Percentiles rank a stretch among this genome's conserved stretches.
phyloP scores from a whole-genome alignment of 1,140 invertebrate genomes.

The Drosophila littoralis region DNA sequence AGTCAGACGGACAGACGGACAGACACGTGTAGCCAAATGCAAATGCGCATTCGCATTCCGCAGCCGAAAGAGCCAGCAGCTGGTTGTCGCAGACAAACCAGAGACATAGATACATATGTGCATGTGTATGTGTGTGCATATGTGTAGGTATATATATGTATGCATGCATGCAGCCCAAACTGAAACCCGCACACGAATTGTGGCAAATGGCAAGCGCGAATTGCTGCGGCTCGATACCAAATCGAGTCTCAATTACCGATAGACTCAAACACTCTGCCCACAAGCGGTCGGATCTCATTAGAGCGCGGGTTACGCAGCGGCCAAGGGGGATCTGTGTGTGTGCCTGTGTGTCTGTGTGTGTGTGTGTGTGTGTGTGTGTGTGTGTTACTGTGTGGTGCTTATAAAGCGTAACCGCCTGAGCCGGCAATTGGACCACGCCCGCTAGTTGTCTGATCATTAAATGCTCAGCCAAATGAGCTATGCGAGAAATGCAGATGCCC shows the following conservation, averaged over 20 bases:
- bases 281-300: conserved; percentile 49
- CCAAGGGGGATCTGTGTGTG: neutral
- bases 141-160: neutral
- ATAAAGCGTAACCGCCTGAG: conserved; percentile 37
- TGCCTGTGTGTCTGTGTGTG: neutral
- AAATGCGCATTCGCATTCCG: conserved; percentile 53
- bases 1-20: conserved; percentile 1
- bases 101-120: conserved; percentile 10
- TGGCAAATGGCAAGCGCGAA: conserved; percentile 43
- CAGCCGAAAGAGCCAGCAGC: conserved; percentile 28
- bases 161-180: conserved; percentile 10
- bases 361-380: conserved; percentile 10
- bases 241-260: conserved; percentile 57
- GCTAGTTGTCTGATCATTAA: conserved; percentile 51
- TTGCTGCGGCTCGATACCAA: conserved; percentile 48
- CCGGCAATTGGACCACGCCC: conserved; percentile 48
- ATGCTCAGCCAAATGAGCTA: conserved; percentile 45
- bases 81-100: conserved; percentile 32
- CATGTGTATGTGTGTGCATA: conserved; percentile 1
- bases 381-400: conserved; percentile 23
- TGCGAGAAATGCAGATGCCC: conserved; percentile 39
- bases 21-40: conserved; percentile 49
- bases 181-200: conserved; percentile 41
- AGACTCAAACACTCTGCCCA: conserved; percentile 35
- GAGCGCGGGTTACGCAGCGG: conserved; percentile 33